Base-by-base conservation (phyloP, 2,797 vertebrate genomes). In the Eupleurogrammus muticus region DNA sequence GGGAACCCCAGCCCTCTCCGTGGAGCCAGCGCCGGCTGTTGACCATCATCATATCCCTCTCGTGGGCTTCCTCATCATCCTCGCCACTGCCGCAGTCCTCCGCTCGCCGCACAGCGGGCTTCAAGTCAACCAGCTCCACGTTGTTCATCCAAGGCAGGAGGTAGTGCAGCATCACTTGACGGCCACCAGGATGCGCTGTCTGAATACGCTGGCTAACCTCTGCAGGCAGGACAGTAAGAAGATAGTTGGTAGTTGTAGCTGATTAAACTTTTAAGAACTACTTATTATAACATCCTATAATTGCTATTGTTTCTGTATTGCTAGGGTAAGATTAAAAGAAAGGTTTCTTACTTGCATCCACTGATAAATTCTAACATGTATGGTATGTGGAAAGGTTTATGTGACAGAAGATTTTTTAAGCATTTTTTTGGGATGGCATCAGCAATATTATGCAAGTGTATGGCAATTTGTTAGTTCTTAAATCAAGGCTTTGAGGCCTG, bases 121-220 rank as follows among this genome's bases (percentile, higher is more conserved):
- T 99, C 56, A 97, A 89, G 62, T 99, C 98, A 4, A 99, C 96
- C 86, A 99, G 72, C 92, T 99, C 98, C 60, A 99, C 94, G 35
- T 99, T 99, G 93, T 99, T 99, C 97, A 99, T 97, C 98, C 98
- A 99, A 0, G 98, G 98, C 12, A 99, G 92, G 68, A 99, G 94
- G 87, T 99, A 99, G 92, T 98, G 97, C 72, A 99, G 84, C 98
- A 99, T 99, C 49, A 97, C 97, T 69, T 99, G 98, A 28, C 98
- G 95, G 20, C 98, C 98, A 53, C 96, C 95, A 6, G 98, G 98
- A 80, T 98, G 98, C 3, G 98, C 97, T 0, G 96, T 99, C 84
- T 97, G 98, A 82, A 99, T 99, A 58, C 98, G 94, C 94, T 99
- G 98, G 92, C 98, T 99, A 75, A 99, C 96, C 94, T 99, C 98